A percentile compares a stretch with the other conserved stretches of the same genome.
These are phyloP conservation scores for Presbytis comata DNA, from an alignment of 2,797 vertebrate genomes.

Conservation along the genomic window DNA sequence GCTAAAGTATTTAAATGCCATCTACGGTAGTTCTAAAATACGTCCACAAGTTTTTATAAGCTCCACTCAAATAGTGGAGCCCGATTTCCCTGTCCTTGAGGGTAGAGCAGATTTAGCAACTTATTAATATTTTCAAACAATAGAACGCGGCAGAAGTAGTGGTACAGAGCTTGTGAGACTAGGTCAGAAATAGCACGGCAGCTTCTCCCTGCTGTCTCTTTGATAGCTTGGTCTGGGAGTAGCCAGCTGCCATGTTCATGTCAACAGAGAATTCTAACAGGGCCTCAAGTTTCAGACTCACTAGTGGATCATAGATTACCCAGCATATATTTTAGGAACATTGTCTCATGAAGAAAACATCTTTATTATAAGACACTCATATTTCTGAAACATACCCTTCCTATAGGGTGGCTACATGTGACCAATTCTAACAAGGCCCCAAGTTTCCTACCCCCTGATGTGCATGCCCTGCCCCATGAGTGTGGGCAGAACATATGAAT, in stretches of 20 bases:
- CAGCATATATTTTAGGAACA: constrained; percentile 42
- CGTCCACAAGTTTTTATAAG: neutral
- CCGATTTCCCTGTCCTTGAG: neutral
- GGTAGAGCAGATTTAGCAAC: neutral
- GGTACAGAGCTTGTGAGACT: neutral
- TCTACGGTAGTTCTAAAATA: neutral
- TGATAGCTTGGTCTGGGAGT: neutral
- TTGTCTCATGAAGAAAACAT: constrained; percentile 57
- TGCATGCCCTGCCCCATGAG: neutral
- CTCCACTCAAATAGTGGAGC: neutral
- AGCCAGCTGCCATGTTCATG: neutral
- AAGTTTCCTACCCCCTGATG: neutral
- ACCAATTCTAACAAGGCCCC: neutral
- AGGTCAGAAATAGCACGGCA: fast-evolving
- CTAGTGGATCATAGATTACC: constrained; percentile 37
- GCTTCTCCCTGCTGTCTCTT: neutral
- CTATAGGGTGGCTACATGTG: neutral
- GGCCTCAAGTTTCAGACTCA: neutral
- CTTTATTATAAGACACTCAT: constrained; percentile 26
- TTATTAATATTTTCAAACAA: neutral
- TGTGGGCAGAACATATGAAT: neutral
- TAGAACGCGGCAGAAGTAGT: neutral
- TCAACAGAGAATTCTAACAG: neutral
- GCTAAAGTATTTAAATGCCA: neutral
- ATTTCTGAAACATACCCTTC: constrained; percentile 29